Evolutionary conservation across 2,888 invertebrate species (phyloP), one percentile per base, ranked within the genome.

Genomic region (Hyppa rectilinea): DNA sequence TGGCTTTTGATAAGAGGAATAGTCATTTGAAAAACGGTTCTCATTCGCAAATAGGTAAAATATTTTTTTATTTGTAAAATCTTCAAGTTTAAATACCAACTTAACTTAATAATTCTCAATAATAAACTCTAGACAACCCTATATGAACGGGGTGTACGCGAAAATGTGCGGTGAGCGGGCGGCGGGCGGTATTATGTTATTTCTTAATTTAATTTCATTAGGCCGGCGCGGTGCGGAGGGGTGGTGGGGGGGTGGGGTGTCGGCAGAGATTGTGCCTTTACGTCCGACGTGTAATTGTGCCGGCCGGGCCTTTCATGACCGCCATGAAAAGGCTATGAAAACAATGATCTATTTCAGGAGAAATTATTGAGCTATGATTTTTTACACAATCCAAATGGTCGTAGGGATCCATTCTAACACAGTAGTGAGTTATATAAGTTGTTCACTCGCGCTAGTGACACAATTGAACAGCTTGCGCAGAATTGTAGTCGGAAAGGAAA

Each of bases 151-250:
- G 79, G 77, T 79, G 70, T 73, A 71, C 81, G 83, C 80, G 83
- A 86, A 82, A 85, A 79, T 78, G 85, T 82, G 85, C 85, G 85
- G 86, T 75, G 78, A 81, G 82, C 82, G 82, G 82, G 81, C 74
- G 82, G 71, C 85, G 87, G 84, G 85, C 87, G 87, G 90, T 88
- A 92, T 92, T 90, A 90, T 92, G 92, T 93, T 93, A 92, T 94
- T 85, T 93, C 93, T 93, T 93, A 91, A 94, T 94, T 94, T 93
- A 92, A 93, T 94, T 94, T 94, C 93, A 94, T 94, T 93, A 93
- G 91, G 90, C 91, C 85, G 67, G 87, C 85, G 52, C 56, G 82
- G 87, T 79, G 83, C 86, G 85, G 89, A 31, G 63, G 29, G 38
- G 60, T n/a, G n/a, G n/a, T n/a, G n/a, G 36, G 36, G 50, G 53